These are phyloP conservation scores for Temnothorax curvispinosus DNA, from an alignment of 1,140 invertebrate species.

Conservation along the genomic window DNA sequence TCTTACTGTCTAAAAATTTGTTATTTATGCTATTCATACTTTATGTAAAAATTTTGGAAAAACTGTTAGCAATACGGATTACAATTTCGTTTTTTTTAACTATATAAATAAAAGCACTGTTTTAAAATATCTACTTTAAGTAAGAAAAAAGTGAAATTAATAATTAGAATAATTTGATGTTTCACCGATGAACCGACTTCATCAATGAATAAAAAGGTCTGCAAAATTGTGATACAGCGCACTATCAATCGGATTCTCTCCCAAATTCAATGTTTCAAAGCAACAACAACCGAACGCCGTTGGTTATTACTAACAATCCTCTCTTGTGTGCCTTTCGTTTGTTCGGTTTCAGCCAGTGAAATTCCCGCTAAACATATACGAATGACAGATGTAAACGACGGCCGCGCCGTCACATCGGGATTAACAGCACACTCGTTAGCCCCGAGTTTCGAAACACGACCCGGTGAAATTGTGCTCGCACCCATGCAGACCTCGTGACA, in stretches of 20 bases:
- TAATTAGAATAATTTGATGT: not conserved
- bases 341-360: constrained; percentile 17
- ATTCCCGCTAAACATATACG: constrained; percentile 46
- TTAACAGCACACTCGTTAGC: constrained; percentile 45
- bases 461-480: constrained; percentile 3
- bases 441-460: constrained; percentile 29
- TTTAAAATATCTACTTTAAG: not conserved
- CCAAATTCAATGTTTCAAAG: constrained; percentile 17
- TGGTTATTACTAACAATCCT: constrained; percentile 29
- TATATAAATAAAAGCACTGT: not conserved
- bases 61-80: not conserved
- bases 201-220: constrained; percentile 2
- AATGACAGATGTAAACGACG: constrained; percentile 47
- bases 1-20: not conserved
- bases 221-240: not conserved
- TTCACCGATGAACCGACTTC: not conserved
- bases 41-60: not conserved
- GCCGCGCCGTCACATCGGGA: constrained; percentile 20
- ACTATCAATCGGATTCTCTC: not conserved
- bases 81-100: not conserved
- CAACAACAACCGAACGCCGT: not conserved
- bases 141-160: not conserved
- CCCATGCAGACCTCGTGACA: not conserved
- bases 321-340: not conserved
- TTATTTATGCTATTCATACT: not conserved